phyloP scores from a whole-genome alignment of 2,797 vertebrate genomes.

The Pseudocheirus occidentalis region DNA sequence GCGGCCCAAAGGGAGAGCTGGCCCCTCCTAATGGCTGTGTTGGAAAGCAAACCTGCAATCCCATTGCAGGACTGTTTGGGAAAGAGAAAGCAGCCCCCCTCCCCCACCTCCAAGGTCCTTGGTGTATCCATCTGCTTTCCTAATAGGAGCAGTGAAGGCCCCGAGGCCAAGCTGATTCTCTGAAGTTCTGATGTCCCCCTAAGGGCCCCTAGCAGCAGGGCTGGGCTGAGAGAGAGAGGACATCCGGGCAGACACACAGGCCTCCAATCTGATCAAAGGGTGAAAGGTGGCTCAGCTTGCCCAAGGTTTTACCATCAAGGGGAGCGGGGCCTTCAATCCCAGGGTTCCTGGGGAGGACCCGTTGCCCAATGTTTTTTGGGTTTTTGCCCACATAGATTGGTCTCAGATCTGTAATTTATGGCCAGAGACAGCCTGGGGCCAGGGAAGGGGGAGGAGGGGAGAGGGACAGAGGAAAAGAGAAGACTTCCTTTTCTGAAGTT shows the following conservation, averaged over 20 bases:
- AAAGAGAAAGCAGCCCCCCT: neutral
- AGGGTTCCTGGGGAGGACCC: constrained; percentile 63
- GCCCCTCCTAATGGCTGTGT: neutral
- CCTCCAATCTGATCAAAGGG: constrained; percentile 52
- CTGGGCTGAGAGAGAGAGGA: neutral
- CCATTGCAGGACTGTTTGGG: constrained; percentile 17
- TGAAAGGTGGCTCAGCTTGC: constrained; percentile 57
- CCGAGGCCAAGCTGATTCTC: neutral
- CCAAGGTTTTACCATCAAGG: constrained; percentile 50
- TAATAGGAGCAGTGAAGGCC: neutral
- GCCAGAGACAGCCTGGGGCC: constrained; percentile 81
- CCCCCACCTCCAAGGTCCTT: neutral
- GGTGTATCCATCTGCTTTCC: neutral
- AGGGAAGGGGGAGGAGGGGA: constrained; percentile 66
- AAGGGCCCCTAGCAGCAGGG: neutral
- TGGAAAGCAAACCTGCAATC: neutral
- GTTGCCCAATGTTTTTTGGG: constrained; percentile 81
- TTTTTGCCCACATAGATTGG: constrained; percentile 68
- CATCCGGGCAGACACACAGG: constrained; percentile 38
- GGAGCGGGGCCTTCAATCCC: constrained; percentile 54
- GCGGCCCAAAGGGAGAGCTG: neutral
- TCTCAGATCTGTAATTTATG: constrained; percentile 84
- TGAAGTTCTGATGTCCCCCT: neutral
- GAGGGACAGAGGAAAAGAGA: constrained; percentile 70
- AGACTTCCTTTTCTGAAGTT: constrained; percentile 82